A percentile compares a stretch with the other conserved stretches of the same genome.
These are phyloP conservation scores for Andrena bicolor DNA, from an alignment of 2,888 invertebrate species.

Conservation along the genomic window DNA sequence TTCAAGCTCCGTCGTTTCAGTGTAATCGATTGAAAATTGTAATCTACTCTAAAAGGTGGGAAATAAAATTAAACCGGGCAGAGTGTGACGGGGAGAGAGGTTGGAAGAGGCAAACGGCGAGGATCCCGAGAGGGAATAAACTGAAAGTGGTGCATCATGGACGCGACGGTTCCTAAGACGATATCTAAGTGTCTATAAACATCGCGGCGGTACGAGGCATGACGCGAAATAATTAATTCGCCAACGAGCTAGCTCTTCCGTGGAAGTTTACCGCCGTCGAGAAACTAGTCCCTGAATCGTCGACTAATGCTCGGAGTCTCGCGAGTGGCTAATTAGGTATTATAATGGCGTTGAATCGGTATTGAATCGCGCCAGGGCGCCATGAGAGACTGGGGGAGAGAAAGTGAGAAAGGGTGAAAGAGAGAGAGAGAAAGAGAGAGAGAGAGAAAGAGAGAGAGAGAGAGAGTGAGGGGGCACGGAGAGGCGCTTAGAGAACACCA, in stretches of 20 bases:
- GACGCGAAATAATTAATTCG: conserved; percentile 78
- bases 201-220: conserved; percentile 69
- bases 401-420: not conserved
- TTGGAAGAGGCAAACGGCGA: conserved; percentile 6
- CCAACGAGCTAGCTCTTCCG: conserved; percentile 62
- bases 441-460: not conserved
- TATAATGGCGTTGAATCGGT: conserved; percentile 76
- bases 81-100: not conserved
- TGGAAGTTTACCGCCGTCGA: conserved; percentile 60
- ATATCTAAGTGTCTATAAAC: conserved; percentile 72
- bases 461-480: not conserved
- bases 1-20: not conserved
- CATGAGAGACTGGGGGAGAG: not conserved
- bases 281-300: conserved; percentile 69
- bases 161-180: conserved; percentile 48
- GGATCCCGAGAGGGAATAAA: conserved; percentile 31
- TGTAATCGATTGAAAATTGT: conserved; percentile 5
- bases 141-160: conserved; percentile 43
- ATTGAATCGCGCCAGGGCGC: conserved; percentile 49
- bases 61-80: conserved; percentile 43
- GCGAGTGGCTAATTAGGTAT: conserved; percentile 79
- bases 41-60: not conserved
- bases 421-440: not conserved
- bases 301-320: conserved; percentile 67
- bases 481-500: not conserved